Percentiles rank a stretch among this genome's conserved stretches.
Evolutionary conservation across 2,113 vertebrate species (phyloP).

Genomic region (Lipotes vexillifer): DNA sequence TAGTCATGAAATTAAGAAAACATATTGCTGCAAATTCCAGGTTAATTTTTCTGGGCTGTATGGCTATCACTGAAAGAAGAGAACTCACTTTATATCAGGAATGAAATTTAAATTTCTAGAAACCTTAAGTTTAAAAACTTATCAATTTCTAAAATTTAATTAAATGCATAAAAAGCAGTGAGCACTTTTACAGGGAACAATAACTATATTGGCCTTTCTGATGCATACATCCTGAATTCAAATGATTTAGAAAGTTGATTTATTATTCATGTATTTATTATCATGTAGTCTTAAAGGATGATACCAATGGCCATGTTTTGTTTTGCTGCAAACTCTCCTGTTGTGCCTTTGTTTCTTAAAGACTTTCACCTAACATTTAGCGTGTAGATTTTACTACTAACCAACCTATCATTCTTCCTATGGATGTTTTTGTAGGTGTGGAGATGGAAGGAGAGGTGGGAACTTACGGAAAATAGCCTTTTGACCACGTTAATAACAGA

Average conservation of each 20-base stretch:
- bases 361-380: not conserved
- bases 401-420: not conserved
- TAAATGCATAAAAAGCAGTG: not conserved
- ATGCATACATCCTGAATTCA: not conserved
- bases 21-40: not conserved
- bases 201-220: not conserved
- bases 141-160: not conserved
- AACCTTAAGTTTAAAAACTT: not conserved
- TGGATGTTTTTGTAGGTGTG: not conserved
- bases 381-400: not conserved
- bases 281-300: not conserved
- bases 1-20: not conserved
- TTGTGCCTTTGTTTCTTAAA: not conserved
- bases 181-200: not conserved
- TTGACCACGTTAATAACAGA: not conserved
- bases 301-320: accelerated
- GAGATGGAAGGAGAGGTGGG: not conserved
- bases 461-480: not conserved
- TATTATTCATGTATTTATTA: not conserved
- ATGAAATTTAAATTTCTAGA: slow-evolving; percentile 31
- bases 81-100: not conserved
- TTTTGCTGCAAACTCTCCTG: not conserved
- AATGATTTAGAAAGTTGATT: not conserved
- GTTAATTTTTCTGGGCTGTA: not conserved
- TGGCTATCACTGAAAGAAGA: not conserved